These are phyloP conservation scores for Tineola bisselliella DNA, from an alignment of 2,888 invertebrate genomes.

Conservation along the genomic window DNA sequence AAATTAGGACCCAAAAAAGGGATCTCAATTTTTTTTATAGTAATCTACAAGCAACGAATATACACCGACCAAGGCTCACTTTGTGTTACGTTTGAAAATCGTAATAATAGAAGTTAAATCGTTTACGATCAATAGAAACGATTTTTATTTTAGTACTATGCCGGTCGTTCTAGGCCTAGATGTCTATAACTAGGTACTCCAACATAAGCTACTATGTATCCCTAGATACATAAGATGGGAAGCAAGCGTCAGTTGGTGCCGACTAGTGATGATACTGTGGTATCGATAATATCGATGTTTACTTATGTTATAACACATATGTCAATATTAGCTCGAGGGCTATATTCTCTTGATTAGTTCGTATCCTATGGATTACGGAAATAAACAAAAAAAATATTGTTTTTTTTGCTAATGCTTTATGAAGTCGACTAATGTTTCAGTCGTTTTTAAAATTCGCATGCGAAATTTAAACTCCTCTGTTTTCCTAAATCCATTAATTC, in stretches of 20 bases:
- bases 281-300: neutral
- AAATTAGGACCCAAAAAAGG: too few species aligned
- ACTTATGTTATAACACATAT: neutral
- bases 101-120: too few species aligned
- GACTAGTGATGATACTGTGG: neutral
- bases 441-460: neutral
- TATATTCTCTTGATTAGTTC: neutral
- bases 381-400: neutral
- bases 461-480: too few species aligned
- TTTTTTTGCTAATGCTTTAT: neutral
- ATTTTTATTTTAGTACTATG: too few species aligned
- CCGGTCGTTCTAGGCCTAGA: neutral
- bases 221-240: conserved; percentile 11
- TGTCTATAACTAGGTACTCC: neutral
- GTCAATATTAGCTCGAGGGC: neutral
- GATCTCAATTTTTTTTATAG: too few species aligned
- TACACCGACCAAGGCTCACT: too few species aligned
- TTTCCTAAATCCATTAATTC: too few species aligned
- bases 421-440: neutral
- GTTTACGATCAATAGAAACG: too few species aligned
- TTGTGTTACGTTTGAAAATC: too few species aligned
- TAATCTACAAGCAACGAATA: too few species aligned
- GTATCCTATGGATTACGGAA: neutral
- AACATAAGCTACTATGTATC: neutral
- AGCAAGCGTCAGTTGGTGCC: conserved; percentile 9